Conservation (phyloP, 2,113 vertebrate genomes). For the Osmerus eperlanus region DNA sequence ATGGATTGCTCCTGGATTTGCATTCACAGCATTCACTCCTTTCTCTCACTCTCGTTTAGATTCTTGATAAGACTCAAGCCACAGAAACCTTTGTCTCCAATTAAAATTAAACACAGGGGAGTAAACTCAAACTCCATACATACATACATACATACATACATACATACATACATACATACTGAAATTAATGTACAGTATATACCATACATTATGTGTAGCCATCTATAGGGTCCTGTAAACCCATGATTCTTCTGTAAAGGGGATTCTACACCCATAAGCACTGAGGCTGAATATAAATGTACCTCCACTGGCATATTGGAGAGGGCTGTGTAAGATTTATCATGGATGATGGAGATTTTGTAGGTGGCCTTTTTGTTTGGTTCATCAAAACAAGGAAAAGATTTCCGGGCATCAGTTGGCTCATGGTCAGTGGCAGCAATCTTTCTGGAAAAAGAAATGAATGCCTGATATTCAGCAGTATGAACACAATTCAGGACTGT, state of each 20-base stretch:
- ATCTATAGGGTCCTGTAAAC: too few relatives aligned
- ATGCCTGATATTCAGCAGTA: too few relatives aligned
- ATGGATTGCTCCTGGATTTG: background rate
- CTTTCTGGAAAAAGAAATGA: conserved; percentile 76
- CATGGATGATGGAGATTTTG: conserved; percentile 82
- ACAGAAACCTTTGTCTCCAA: background rate
- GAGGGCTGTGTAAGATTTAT: conserved; percentile 66
- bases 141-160: background rate
- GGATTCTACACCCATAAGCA: too few relatives aligned
- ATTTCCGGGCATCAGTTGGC: conserved; percentile 94
- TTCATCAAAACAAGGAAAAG: conserved; percentile 97
- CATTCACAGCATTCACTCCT: conserved; percentile 1
- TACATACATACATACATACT: too few relatives aligned
- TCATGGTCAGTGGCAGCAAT: conserved; percentile 98
- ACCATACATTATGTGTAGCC: too few relatives aligned
- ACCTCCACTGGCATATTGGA: conserved; percentile 94
- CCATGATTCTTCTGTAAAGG: too few relatives aligned
- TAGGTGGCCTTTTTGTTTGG: conserved; percentile 97
- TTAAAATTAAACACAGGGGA: too few relatives aligned
- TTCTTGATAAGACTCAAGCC: background rate
- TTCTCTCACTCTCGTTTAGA: background rate
- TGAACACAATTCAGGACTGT: too few relatives aligned
- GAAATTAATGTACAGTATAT: too few relatives aligned
- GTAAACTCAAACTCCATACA: background rate
- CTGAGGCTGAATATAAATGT: conserved; percentile 8